phyloP scores from a whole-genome alignment of 2,888 invertebrate species.

The Macrophya annulata region DNA sequence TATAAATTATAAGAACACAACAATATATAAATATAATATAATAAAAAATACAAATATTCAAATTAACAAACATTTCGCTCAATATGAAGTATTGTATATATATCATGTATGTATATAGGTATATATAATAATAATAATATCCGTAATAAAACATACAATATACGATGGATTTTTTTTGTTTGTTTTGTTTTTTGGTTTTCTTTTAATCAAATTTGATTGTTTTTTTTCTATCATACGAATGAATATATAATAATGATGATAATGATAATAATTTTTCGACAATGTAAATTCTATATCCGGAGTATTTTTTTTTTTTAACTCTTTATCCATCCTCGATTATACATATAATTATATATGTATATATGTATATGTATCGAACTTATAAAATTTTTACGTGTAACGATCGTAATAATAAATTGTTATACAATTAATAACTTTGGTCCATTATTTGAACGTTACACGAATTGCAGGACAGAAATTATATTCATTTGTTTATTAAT shows the following conservation, averaged over 20 bases:
- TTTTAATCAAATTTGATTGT: too few species aligned
- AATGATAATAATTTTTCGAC: not conserved
- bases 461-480: not conserved
- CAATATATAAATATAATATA: not conserved
- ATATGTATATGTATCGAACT: not conserved
- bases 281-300: conserved; percentile 10
- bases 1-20: not conserved
- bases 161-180: not conserved
- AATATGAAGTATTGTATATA: not conserved
- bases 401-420: conserved; percentile 26
- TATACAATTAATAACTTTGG: conserved; percentile 62
- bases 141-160: not conserved
- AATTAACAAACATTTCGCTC: not conserved
- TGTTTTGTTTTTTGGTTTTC: too few species aligned
- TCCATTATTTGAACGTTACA: conserved; percentile 62
- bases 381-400: conserved; percentile 2
- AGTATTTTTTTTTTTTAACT: not conserved
- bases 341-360: not conserved
- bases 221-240: not conserved
- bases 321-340: not conserved
- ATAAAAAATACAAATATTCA: not conserved
- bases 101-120: not conserved
- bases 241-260: not conserved
- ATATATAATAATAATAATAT: not conserved
- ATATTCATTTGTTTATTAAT: not conserved